A percentile compares a stretch with the other conserved stretches of the same genome.
These are phyloP conservation scores for Muscicapa comitata DNA, from an alignment of 2,797 vertebrate species.

Conservation along the genomic window DNA sequence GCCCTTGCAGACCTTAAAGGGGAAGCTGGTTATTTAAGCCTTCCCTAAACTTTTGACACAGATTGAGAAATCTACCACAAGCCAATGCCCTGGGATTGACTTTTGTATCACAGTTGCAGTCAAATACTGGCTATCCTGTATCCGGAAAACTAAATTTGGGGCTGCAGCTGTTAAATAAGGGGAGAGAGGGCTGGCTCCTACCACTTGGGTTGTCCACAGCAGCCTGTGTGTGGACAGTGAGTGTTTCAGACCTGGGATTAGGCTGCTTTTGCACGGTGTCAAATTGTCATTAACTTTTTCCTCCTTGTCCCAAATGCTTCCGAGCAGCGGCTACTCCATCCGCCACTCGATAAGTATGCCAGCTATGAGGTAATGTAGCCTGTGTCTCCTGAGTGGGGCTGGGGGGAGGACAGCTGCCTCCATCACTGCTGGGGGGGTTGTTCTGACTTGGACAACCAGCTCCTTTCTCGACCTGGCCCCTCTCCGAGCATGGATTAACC, in stretches of 20 bases:
- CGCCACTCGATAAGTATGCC: slow-evolving; percentile 97
- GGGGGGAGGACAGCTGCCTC: background rate
- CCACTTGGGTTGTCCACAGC: background rate
- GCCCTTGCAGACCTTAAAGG: background rate
- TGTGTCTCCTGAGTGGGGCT: background rate
- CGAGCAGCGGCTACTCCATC: slow-evolving; percentile 90
- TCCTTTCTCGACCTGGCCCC: background rate
- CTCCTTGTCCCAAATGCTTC: slow-evolving; percentile 79
- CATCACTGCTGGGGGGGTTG: background rate
- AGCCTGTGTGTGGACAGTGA: background rate
- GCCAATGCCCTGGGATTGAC: background rate
- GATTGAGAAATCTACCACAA: background rate
- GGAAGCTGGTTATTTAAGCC: background rate
- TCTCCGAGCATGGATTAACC: accelerated
- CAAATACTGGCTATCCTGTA: background rate
- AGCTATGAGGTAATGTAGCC: slow-evolving; percentile 89
- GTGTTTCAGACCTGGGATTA: background rate
- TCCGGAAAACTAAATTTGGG: background rate
- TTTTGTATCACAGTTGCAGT: background rate
- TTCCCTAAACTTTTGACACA: background rate
- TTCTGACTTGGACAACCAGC: background rate
- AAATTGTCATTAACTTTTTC: slow-evolving; percentile 48
- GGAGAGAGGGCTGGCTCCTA: background rate
- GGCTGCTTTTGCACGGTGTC: background rate
- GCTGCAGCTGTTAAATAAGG: background rate